Conservation (phyloP, 2,113 vertebrate species). For the Gallinago undulata region DNA sequence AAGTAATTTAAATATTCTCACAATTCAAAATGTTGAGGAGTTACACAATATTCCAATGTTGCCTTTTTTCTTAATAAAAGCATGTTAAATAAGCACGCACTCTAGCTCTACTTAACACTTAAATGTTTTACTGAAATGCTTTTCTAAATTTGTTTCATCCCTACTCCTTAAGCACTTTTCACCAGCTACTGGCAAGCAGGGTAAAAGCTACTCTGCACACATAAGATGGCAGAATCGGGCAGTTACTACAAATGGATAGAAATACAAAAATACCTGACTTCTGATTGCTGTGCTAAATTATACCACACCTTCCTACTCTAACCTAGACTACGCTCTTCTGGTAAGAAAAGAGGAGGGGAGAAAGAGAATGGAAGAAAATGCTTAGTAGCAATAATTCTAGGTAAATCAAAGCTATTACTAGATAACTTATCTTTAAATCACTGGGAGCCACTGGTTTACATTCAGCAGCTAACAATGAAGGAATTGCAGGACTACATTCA, state of each 20-base stretch:
- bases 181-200: neutral
- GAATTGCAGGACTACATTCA: neutral
- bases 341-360: neutral
- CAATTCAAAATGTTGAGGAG: neutral
- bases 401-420: conserved; percentile 5
- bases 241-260: neutral
- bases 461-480: neutral
- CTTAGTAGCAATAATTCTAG: neutral
- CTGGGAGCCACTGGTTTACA: neutral
- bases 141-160: conserved; percentile 9
- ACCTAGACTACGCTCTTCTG: neutral
- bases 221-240: neutral
- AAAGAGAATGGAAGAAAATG: neutral
- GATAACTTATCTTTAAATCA: conserved; percentile 1
- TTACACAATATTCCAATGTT: neutral
- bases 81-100: conserved; percentile 24
- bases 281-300: neutral
- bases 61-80: neutral
- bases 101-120: neutral
- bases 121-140: neutral
- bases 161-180: neutral
- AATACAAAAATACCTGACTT: neutral
- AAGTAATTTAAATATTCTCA: conserved; percentile 29
- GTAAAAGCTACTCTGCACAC: neutral
- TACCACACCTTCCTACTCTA: neutral